Conservation (phyloP, 2,113 vertebrate species). For the Chloropsis hardwickii region DNA sequence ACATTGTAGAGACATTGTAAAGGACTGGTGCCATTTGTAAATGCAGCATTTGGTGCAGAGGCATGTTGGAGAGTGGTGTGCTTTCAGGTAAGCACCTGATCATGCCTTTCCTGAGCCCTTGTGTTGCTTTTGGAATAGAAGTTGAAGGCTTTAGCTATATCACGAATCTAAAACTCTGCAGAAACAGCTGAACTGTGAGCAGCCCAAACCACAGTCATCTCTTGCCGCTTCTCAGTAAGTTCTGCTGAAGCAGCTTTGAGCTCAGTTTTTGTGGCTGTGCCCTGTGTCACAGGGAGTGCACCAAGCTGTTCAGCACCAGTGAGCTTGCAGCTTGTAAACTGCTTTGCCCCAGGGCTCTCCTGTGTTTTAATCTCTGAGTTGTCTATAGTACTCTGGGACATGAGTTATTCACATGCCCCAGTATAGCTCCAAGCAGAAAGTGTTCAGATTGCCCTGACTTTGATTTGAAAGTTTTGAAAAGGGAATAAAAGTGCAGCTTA, state of each 20-base stretch:
- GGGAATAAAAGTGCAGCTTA: background rate
- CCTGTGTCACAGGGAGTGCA: background rate
- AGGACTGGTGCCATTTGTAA: background rate
- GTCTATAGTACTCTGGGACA: background rate
- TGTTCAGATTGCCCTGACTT: background rate
- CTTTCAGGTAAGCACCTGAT: background rate
- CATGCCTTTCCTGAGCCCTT: background rate
- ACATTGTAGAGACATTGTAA: background rate
- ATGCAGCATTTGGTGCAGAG: background rate
- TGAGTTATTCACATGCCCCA: background rate
- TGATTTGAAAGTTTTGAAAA: background rate
- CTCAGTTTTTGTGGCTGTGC: background rate
- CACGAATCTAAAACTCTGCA: background rate
- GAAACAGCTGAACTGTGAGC: background rate
- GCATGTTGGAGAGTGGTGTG: background rate
- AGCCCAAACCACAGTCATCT: fast-evolving
- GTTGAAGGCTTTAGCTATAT: background rate
- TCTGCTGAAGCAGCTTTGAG: background rate
- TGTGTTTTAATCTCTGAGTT: background rate
- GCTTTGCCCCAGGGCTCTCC: background rate
- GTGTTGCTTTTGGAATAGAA: background rate
- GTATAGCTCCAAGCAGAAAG: background rate
- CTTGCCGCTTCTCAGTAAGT: background rate
- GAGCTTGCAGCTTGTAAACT: background rate
- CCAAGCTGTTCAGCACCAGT: background rate